Base-by-base conservation (phyloP, 2,888 invertebrate species). In the Ypsolopha sequella region DNA sequence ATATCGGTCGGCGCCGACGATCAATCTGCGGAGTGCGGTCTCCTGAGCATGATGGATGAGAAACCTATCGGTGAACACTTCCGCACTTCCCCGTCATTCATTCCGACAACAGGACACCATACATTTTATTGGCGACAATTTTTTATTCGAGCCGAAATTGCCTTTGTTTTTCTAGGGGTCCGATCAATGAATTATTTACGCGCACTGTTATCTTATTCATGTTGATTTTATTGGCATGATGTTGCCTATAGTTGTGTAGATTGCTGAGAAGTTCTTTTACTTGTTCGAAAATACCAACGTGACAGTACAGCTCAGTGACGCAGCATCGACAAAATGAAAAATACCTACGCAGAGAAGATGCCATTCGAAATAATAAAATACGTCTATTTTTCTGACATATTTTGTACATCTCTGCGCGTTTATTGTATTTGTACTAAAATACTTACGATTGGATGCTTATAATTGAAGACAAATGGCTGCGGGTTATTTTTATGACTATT, bases 31-130 rank as follows among this genome's bases (percentile, higher is more conserved):
- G 65, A 66, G 68, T 64, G 63, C 60, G 64, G 64, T 65, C 73
- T 63, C 45, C 63, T 72, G 80, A 80, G 70, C 77, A 80, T 82
- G 84, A 84, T 81, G 68, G 78, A 84, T 84, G 73, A 60, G 57
- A 58, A 59, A 63, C 66, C 67, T 62, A 69, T 65, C 60, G 65
- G 62, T 63, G 63, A 59, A 57, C 55, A 63, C 60, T 60, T 61
- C 61, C 48, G 39, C 48, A 48, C 48, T 48, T 63, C 58, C 58
- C 62, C 60, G 62, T 62, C 63, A 62, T 51, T 52, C 63, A 62
- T 63, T 58, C 56, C 60, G 56, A 63, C 66, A 62, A 63, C 65
- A 66, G 65, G 66, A 68, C 65, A 68, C 74, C 66, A 45, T 70
- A 75, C 70, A 77, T 76, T 70, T 70, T 63, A 66, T 66, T 66